Evolutionary conservation across 2,888 invertebrate genomes (phyloP), one percentile per base, ranked within the genome.

Genomic region (Catocala sponsa): DNA sequence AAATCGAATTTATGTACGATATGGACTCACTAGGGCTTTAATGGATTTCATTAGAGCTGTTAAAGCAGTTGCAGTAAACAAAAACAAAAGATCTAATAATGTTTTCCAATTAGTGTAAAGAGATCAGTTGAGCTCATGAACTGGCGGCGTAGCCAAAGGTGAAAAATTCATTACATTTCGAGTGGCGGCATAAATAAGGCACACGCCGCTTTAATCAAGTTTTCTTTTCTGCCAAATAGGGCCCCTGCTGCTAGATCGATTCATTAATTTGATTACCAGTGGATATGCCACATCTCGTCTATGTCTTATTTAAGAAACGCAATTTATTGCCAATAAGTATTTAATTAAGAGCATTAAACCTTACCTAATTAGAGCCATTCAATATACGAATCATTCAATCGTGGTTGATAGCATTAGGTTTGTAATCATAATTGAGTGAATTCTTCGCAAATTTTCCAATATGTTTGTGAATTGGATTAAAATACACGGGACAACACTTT

Each of bases 181-280:
- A 83, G 74, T 75, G 76, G 66, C 63, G 73, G 68, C 79, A 80
- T 77, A 81, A 83, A 83, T 84, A 85, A 79, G 76, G 66, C 77
- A 70, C 77, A 79, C 73, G 67, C 63, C 67, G 82, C 74, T 86
- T 86, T 86, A 87, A 90, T 89, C 84, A 86, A 88, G 83, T 84
- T 84, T 84, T 82, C 79, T 82, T 83, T 86, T 83, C 70, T 72
- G 76, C 80, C 84, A 83, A 86, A 88, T 85, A 82, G 79, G 80
- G 65, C 77, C 78, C 83, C 82, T 74, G 82, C 84, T 86, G 89
- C 84, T 83, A 86, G 88, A 91, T 90, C 78, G 87, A 83, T 81
- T 84, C 82, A 82, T 85, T 82, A 81, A 82, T 85, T 82, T 83
- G 79, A 76, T 79, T 70, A 74, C 79, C 72, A 68, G 74, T 66